phyloP scores from a whole-genome alignment of 2,888 invertebrate species.

The Camponotus fellah region DNA sequence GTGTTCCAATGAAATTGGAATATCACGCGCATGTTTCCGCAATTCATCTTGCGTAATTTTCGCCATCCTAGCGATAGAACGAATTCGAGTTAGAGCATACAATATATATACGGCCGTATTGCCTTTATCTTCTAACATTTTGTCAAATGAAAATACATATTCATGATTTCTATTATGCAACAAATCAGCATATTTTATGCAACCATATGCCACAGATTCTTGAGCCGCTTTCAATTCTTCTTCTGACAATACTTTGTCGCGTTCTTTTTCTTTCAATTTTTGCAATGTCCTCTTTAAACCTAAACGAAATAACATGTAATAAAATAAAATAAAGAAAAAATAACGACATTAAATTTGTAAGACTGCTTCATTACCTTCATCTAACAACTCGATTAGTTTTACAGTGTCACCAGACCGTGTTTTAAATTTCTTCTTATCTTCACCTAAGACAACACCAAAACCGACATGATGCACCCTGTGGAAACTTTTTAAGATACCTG shows the following conservation, averaged over 20 bases:
- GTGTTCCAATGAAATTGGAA: slow-evolving; percentile 91
- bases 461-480: slow-evolving; percentile 95
- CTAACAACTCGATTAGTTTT: slow-evolving; percentile 93
- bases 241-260: slow-evolving; percentile 93
- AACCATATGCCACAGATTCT: slow-evolving; percentile 98
- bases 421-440: slow-evolving; percentile 99
- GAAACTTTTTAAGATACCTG: slow-evolving; percentile 90
- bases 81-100: slow-evolving; percentile 97
- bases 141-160: slow-evolving; percentile 99
- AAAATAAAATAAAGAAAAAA: neutral
- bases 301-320: slow-evolving; percentile 63
- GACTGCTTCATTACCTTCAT: slow-evolving; percentile 90
- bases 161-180: slow-evolving; percentile 97
- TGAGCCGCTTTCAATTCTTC: slow-evolving; percentile 94
- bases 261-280: slow-evolving; percentile 94
- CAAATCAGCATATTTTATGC: slow-evolving; percentile 99
- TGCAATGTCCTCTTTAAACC: slow-evolving; percentile 92
- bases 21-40: slow-evolving; percentile 88
- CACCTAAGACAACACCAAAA: slow-evolving; percentile 99
- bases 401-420: slow-evolving; percentile 99
- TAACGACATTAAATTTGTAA: neutral
- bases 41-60: slow-evolving; percentile 89
- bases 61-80: slow-evolving; percentile 94
- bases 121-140: slow-evolving; percentile 99
- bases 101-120: slow-evolving; percentile 99